Evolutionary conservation across 2,888 invertebrate genomes (phyloP), one percentile per base, ranked within the genome.

Genomic region (Caenorhabditis wallacei): DNA sequence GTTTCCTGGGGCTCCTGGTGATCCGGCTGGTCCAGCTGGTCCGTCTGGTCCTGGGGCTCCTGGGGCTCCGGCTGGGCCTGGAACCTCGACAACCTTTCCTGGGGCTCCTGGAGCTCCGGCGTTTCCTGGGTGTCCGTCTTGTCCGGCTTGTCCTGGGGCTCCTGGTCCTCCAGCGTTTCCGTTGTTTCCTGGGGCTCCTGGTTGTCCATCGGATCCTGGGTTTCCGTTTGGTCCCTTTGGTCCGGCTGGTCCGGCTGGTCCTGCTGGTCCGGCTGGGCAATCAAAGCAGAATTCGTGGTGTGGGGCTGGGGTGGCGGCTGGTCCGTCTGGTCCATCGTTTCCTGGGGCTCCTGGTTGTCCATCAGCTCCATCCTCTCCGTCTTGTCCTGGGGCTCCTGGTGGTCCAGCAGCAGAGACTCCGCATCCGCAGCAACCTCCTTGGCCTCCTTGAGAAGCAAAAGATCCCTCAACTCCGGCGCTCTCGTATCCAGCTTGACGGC

Each of bases 261-360:
- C 88, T 48, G 87, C 76, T 26, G 88, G 83, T 81, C 89, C 89
- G 40, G 86, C 82, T 70, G 87, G 85, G 85, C 89, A 87, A 63
- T 89, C 86, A 82, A 85, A 85, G 86, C 89, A 88, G 79, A 80
- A 85, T 43, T 87, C 85, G 81, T 70, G 81, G 22, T 71, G 82
- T 68, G 89, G 89, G 54, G 89, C 87, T 66, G 88, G 86, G 43
- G 85, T 87, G 80, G 88, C 88, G 24, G 84, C 84, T 51, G 87
- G 88, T 66, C 88, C 90, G 78, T 88, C 87, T 75, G 88, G 88
- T 71, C 90, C 90, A 61, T 88, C 85, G 70, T 83, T 82, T 69
- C 90, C 90, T 64, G 85, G 87, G 30, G 72, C 70, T 72, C 90
- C 89, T 61, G 87, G 88, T 43, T 71, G 37, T 75, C 89, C 83